Evolutionary conservation across 30 jellyfish, hydroid and myxozoan species (phyloP).

Genomic region (Pelagia noctiluca): DNA sequence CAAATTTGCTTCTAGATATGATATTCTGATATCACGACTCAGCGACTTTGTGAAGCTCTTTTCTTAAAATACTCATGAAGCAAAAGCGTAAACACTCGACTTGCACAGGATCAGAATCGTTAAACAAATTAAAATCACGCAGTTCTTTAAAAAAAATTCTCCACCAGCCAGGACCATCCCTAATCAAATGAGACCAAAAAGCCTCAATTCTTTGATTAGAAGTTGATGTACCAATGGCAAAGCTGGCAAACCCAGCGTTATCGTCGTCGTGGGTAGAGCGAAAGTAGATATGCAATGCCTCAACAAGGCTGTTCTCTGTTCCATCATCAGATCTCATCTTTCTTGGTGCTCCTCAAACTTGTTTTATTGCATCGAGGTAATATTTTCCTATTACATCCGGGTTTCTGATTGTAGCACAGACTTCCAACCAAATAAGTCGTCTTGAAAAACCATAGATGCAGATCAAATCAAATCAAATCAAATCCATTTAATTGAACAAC

Average conservation of each 20-base stretch:
- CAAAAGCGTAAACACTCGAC: constrained; percentile 71
- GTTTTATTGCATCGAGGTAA: constrained; percentile 60
- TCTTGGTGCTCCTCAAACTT: constrained; percentile 58
- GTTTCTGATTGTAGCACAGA: constrained; percentile 41
- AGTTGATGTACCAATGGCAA: constrained; percentile 43
- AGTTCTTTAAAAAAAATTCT: constrained; percentile 63
- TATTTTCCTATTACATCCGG: constrained; percentile 63
- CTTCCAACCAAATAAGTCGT: constrained; percentile 70
- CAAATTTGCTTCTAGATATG: constrained; percentile 29
- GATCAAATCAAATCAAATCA: too few species aligned
- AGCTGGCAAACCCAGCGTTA: constrained; percentile 24
- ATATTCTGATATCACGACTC: constrained; percentile 62
- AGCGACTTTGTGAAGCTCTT: constrained; percentile 68
- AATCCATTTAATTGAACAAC: too few species aligned
- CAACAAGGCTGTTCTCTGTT: constrained; percentile 66
- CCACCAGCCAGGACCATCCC: constrained; percentile 84
- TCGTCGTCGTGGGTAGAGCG: constrained; percentile 47
- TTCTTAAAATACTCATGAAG: constrained; percentile 57
- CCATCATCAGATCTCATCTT: constrained; percentile 68
- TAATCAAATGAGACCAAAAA: constrained; percentile 66
- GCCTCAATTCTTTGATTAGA: constrained; percentile 76
- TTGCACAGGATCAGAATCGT: constrained; percentile 61
- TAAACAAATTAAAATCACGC: constrained; percentile 43
- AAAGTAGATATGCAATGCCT: constrained; percentile 46
- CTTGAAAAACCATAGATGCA: constrained; percentile 79